Evolutionary conservation across 2,113 vertebrate species (phyloP).

Genomic region (Rhinoptilus africanus): DNA sequence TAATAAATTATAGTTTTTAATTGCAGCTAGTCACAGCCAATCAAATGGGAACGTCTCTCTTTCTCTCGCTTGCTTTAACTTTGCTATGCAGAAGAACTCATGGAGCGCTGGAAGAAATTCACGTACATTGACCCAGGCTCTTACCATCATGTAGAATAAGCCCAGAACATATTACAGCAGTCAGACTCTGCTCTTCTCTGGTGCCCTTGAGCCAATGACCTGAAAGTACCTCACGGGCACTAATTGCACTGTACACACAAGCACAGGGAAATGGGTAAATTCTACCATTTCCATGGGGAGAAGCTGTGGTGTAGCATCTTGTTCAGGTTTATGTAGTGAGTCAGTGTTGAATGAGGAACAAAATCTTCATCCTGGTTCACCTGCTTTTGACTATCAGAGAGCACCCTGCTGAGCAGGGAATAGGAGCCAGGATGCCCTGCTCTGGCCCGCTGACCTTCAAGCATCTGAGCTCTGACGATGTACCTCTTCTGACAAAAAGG

Average conservation of each 20-base stretch:
- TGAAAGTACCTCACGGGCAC: background rate
- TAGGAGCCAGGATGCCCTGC: background rate
- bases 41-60: conserved; percentile 53
- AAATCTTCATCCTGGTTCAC: background rate
- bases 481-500: background rate
- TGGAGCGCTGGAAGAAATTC: conserved; percentile 25
- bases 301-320: background rate
- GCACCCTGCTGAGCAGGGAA: background rate
- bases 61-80: conserved; percentile 50
- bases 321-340: background rate
- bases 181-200: background rate
- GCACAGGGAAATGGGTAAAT: background rate
- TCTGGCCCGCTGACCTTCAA: background rate
- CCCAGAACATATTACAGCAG: background rate
- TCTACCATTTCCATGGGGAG: background rate
- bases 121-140: background rate
- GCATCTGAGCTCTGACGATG: background rate
- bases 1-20: conserved; percentile 80
- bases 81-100: conserved; percentile 15
- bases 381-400: background rate
- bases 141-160: background rate
- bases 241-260: background rate
- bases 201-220: background rate
- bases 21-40: conserved; percentile 71
- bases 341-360: background rate